Base-by-base conservation (phyloP, 2,797 vertebrate species). In the Hapalemur alaotrensis region DNA sequence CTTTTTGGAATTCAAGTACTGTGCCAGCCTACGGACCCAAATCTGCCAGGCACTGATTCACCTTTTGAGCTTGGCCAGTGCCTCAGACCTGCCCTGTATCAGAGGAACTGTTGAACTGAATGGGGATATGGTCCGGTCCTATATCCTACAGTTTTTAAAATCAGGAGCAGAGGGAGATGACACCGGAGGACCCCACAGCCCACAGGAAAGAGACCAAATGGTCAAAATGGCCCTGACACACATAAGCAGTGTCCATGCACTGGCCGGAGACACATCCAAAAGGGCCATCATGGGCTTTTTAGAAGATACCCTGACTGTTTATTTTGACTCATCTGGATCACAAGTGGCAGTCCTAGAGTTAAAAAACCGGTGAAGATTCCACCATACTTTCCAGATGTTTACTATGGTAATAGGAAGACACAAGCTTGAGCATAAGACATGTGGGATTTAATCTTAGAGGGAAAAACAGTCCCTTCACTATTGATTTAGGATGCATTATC, bases 1-100 rank as follows among this genome's bases (percentile, higher is more conserved):
- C 98, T 99, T 99, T 87, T 91, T 99, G 76, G 99, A 99, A 92
- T 99, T 99, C 98, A 99, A 99, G 92, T 99, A 99, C 98, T 99
- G 99, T 5, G 98, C 99, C 96, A 99, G 99, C 98, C 98, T 99
- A 35, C 98, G 99, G 86, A 98, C 98, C 0, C 99, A 99, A 32
- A 99, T 99, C 89, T 99, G 99, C 76, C 98, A 98, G 59, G 99
- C 99, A 0, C 99, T 99, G 65, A 96, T 99, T 18, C 99, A 99
- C 91, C 96, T 99, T 91, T 98, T 99, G 73, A 92, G 95, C 17
- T 82, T 99, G 97, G 99, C 99, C 38, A 97, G 95, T 23, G 48
- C 92, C 12, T 95, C 97, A 0, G 99, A 99, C 98, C 98, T 99
- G 97, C 98, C 98, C 0, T 96, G 92, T 4, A 88, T 99, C 3